Percentiles rank a stretch among this genome's conserved stretches.
Evolutionary conservation across 2,888 invertebrate genomes (phyloP).

Genomic region (Liodrosophila aerea): DNA sequence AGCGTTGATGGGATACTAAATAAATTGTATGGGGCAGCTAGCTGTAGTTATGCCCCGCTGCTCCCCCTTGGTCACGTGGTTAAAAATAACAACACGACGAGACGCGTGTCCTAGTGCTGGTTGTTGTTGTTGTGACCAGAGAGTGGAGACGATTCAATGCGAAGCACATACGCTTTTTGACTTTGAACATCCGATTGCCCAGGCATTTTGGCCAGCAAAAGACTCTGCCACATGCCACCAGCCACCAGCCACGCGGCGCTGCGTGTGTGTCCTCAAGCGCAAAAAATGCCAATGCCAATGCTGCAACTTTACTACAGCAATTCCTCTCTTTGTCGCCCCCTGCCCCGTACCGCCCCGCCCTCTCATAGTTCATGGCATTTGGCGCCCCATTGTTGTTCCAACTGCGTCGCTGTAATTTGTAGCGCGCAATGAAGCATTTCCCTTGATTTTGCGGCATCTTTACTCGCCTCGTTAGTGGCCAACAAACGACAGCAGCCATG

Average conservation of each 20-base stretch:
- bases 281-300: constrained; percentile 69
- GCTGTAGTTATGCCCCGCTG: constrained; percentile 26
- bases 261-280: constrained; percentile 68
- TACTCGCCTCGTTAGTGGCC: constrained; percentile 79
- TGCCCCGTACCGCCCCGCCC: not conserved
- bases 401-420: constrained; percentile 78
- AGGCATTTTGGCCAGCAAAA: constrained; percentile 49
- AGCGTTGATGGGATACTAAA: constrained; percentile 72
- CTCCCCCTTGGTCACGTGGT: no score
- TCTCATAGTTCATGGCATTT: constrained; percentile 28
- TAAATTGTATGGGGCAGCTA: constrained; percentile 57
- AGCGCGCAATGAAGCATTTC: constrained; percentile 79
- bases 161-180: constrained; percentile 74
- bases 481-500: constrained; percentile 76
- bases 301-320: constrained; percentile 8
- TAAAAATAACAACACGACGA: constrained; percentile 15
- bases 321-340: not conserved
- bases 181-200: constrained; percentile 77
- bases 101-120: constrained; percentile 4
- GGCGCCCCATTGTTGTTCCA: constrained; percentile 74
- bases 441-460: constrained; percentile 79
- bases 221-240: no score
- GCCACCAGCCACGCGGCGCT: no score
- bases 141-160: constrained; percentile 55
- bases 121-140: constrained; percentile 24